Percentiles rank a stretch among this genome's conserved stretches.
These are phyloP conservation scores for Masnerella sp. DNA, from an alignment of 2,888 invertebrate species.

Conservation along the genomic window DNA sequence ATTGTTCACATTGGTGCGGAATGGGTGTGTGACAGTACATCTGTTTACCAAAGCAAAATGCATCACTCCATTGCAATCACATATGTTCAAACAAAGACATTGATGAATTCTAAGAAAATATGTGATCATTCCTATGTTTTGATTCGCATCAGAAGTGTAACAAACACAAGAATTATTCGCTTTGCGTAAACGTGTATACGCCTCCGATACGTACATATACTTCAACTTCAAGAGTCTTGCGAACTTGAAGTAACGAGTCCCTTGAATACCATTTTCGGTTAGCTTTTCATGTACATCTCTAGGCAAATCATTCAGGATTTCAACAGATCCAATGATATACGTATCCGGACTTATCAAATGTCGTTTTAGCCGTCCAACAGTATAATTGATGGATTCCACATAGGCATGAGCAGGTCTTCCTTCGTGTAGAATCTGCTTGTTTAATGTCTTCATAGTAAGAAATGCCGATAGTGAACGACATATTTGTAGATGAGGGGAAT, in stretches of 20 bases:
- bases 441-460: background rate
- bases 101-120: background rate
- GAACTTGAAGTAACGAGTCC: background rate
- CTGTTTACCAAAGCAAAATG: background rate
- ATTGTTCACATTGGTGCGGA: background rate
- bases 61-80: background rate
- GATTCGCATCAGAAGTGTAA: background rate
- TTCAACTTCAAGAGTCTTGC: background rate
- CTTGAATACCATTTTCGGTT: background rate
- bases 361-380: background rate
- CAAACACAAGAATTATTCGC: background rate
- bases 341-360: background rate
- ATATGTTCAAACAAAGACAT: background rate
- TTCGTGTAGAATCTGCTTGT: background rate
- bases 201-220: conserved; percentile 1
- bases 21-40: background rate
- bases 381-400: background rate
- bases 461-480: background rate
- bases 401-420: background rate
- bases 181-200: background rate
- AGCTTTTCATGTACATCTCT: background rate
- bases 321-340: background rate
- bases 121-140: background rate
- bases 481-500: too few relatives aligned
- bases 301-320: background rate